Evolutionary conservation across 64 coral and sea anemone genomes (phyloP), one percentile per base, ranked within the genome.

Genomic region (Montipora capricornis): DNA sequence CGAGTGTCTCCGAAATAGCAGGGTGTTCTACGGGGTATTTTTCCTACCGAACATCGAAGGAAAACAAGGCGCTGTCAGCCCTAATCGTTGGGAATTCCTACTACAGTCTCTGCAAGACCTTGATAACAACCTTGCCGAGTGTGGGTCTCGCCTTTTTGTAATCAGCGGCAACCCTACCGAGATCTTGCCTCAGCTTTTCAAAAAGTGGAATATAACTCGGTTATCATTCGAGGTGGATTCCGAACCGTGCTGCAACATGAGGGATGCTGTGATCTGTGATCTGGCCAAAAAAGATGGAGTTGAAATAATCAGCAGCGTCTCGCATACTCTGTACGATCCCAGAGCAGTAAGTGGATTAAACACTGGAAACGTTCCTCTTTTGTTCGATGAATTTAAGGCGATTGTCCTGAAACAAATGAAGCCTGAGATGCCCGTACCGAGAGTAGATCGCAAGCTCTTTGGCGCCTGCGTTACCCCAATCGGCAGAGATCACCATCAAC

Each of bases 141-240:
- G 15, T 8, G 91, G 91, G 2, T 93, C 91, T 12, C 81, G 91
- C 26, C 82, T 93, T 2, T 93, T 87, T n/a, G 82, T 93, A 20
- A 17, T 93, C 4, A 73, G 66, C 8, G 91, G 82, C 66, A 64
- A 82, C 47, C 81, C 91, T 5, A 22, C 68, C 4, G 71, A 84
- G 19, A 11, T 78, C 11, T 49, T 93, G 15, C 91, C 91, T 2
- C 20, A 52, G 20, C 50, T 87, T 15, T 87, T 93, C 44, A 87
- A 93, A 20, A 59, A 93, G 68, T 93, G 91, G 91, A 52, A 78
- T 22, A 93, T 93, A 51, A 93, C 81, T 49, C 81, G 82, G 9
- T 37, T 93, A 17, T 84, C 80, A 5, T 93, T 93, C 5, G 91
- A 93, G 58, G 26, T 52, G 26, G 91, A 93, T 45, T 75, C 45